These are phyloP conservation scores for Potamilus streckersoni DNA, from an alignment of 1,140 invertebrate species.

Conservation along the genomic window DNA sequence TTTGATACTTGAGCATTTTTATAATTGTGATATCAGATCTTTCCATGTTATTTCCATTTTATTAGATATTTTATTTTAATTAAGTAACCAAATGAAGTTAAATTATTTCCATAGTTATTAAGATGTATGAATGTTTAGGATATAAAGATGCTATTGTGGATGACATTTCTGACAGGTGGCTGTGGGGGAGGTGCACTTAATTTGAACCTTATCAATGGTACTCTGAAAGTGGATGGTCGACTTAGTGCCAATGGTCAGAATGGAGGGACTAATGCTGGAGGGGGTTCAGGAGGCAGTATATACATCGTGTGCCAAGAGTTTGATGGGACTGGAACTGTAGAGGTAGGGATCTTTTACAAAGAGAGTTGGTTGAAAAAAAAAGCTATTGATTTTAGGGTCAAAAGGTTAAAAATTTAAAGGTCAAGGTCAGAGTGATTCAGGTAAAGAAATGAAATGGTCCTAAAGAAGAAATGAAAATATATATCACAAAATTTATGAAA, in stretches of 20 bases:
- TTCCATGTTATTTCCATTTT: no score
- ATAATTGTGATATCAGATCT: no score
- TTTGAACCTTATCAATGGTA: constrained; percentile 35
- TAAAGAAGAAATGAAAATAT: no score
- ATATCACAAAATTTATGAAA: no score
- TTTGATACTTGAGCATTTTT: no score
- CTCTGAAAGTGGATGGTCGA: constrained; percentile 47
- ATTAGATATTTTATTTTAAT: no score
- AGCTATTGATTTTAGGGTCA: constrained; percentile 1
- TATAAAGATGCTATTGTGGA: not conserved
- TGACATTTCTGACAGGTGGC: constrained; percentile 38
- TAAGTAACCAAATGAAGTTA: no score
- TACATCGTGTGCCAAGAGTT: constrained; percentile 38
- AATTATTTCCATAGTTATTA: no score
- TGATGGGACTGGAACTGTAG: constrained; percentile 48
- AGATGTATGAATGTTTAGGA: not conserved
- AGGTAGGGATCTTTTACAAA: constrained; percentile 31
- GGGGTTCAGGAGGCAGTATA: constrained; percentile 54
- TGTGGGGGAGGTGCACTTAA: constrained; percentile 52
- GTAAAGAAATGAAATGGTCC: no score
- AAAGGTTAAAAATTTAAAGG: not conserved
- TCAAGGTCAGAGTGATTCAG: not conserved
- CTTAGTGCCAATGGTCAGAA: constrained; percentile 47
- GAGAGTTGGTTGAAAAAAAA: no score
- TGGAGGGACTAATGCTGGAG: constrained; percentile 31